Conservation (phyloP, 64 coral and sea anemone species). For the Anthopleura sola region DNA sequence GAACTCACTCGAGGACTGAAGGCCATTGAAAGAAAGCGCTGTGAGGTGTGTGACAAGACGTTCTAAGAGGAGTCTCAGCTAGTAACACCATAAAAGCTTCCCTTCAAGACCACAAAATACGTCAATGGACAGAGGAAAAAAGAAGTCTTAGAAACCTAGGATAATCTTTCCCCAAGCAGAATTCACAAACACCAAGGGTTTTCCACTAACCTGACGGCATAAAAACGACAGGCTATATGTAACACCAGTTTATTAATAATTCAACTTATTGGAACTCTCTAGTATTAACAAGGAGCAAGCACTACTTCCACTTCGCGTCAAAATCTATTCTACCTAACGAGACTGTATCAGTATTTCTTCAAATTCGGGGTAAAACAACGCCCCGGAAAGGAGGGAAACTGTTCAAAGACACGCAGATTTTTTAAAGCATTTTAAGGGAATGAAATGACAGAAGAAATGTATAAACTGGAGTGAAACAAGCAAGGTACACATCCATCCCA, state of each 20-base stretch:
- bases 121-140: neutral
- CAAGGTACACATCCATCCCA: conserved; percentile 13
- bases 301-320: neutral
- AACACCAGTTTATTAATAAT: conserved; percentile 23
- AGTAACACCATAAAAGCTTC: conserved; percentile 9
- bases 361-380: conserved; percentile 5
- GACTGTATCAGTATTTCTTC: conserved; percentile 6
- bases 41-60: conserved; percentile 9
- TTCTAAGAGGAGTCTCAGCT: conserved; percentile 7
- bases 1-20: neutral
- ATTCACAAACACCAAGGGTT: neutral
- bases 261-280: conserved; percentile 23
- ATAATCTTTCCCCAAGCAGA: neutral
- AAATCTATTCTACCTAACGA: conserved; percentile 9
- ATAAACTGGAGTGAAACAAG: neutral
- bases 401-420: neutral
- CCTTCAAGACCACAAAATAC: neutral
- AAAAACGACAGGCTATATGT: conserved; percentile 22
- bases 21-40: conserved; percentile 1
- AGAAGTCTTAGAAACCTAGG: neutral
- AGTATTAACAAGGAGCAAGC: conserved; percentile 3
- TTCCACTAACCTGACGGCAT: neutral
- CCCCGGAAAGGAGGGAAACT: conserved; percentile 3
- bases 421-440: neutral
- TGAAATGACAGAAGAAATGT: neutral